Evolutionary conservation across 2,888 invertebrate species (phyloP).

Genomic region (Chaetogeoica ovagalla): DNA sequence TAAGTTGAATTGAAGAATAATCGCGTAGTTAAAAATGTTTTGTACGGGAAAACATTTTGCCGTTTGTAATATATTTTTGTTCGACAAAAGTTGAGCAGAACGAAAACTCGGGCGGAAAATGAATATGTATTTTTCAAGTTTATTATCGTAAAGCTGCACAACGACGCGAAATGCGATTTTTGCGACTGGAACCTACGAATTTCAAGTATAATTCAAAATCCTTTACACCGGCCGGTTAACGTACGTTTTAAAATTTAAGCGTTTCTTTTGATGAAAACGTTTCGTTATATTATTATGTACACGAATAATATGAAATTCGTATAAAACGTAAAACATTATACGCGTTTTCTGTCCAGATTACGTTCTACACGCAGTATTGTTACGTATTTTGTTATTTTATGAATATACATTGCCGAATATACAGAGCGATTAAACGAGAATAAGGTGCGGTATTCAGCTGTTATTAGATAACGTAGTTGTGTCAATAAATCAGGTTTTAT

Average conservation of each 20-base stretch:
- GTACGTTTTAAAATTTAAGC: neutral
- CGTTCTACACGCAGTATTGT: neutral
- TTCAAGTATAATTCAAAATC: neutral
- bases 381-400: neutral
- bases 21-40: neutral
- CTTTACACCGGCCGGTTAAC: neutral
- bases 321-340: neutral
- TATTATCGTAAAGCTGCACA: neutral
- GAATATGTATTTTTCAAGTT: neutral
- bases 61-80: neutral
- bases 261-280: neutral
- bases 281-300: neutral
- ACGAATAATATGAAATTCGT: neutral
- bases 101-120: no score
- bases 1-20: neutral
- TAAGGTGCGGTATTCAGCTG: neutral
- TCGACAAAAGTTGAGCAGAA: neutral
- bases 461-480: neutral
- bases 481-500: conserved; percentile 34
- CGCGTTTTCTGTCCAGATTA: neutral
- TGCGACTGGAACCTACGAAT: neutral
- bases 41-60: neutral
- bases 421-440: neutral
- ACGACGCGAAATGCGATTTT: neutral
- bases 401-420: no score